These are phyloP conservation scores for Crocodylus rhombifer DNA, from an alignment of 2,797 vertebrate genomes.

Conservation along the genomic window DNA sequence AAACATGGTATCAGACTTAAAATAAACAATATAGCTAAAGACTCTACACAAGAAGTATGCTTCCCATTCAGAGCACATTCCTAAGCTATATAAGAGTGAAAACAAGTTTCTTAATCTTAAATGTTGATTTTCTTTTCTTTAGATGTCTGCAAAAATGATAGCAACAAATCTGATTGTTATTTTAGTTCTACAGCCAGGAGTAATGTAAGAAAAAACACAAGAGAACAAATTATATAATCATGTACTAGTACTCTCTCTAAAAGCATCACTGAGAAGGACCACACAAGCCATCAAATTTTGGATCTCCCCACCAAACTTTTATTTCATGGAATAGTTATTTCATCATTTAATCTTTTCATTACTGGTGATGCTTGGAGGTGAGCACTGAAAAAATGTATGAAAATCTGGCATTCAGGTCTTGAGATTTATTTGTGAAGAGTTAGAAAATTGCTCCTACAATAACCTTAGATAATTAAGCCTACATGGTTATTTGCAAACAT, in stretches of 20 bases:
- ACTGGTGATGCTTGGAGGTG: neutral
- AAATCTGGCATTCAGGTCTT: constrained; percentile 16
- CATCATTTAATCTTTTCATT: constrained; percentile 15
- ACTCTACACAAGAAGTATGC: neutral
- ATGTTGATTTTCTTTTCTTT: neutral
- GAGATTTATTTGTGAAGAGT: constrained; percentile 24
- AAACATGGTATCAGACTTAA: constrained; percentile 2
- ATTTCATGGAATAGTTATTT: neutral
- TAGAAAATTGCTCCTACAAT: constrained; percentile 16
- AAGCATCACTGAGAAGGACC: constrained; percentile 41
- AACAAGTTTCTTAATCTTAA: constrained; percentile 16
- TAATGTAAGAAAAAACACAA: constrained; percentile 36
- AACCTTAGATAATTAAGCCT: neutral
- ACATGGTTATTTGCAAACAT: neutral
- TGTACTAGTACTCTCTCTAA: constrained; percentile 27
- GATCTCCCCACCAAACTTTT: constrained; percentile 2
- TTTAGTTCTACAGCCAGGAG: constrained; percentile 27
- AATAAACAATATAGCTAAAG: constrained; percentile 8
- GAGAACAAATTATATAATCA: constrained; percentile 6
- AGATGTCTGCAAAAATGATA: constrained; percentile 30
- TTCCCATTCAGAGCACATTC: neutral
- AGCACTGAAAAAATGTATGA: constrained; percentile 20
- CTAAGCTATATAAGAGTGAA: neutral
- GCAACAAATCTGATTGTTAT: constrained; percentile 15
- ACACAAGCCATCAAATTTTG: constrained; percentile 13